Evolutionary conservation across 2,888 invertebrate genomes (phyloP), one percentile per base, ranked within the genome.

Genomic region (Psylliodes chrysocephalus): DNA sequence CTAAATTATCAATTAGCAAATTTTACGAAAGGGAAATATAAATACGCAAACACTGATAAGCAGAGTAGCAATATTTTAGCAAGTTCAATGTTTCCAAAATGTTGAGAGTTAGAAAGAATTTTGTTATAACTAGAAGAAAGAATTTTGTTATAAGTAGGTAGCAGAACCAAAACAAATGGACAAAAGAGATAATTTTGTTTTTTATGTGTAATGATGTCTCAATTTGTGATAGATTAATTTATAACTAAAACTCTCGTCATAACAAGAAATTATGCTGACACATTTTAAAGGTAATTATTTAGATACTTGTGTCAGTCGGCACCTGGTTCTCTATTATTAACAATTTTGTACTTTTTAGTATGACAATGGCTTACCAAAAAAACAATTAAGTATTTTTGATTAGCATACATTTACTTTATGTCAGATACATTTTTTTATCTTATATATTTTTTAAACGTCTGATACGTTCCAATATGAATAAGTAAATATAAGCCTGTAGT

Each of bases 271-370:
- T 46, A 2, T 22, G 25, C 22, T 22, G 46, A 46, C 46, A 46
- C 46, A 12, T 46, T 22, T 14, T 14, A 14, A 3, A 22, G 4
- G 2, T 46, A 22, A 12, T 22, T 12, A 22, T 59, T 65, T 51
- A 63, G 67, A 63, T 68, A 68, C 66, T 46, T 60, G 56, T 57
- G 59, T 80, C 80, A 80, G 79, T 80, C 79, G 79, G 78, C 79
- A 78, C 79, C 78, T 79, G 78, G 71, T 75, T 70, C 42, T 35
- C 52, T 57, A 64, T 55, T 61, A 14, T 63, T 47, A 60, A 71
- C 74, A 71, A 28, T 56, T 56, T 5, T 15, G 8, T 40, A 5
- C 6, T 46, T 22, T 10, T 25, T n/a, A 22, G 25, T 30, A 44
- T 44, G 8, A n/a, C 5, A 12, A 46, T n/a, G 14, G 40, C 35